Conservation (phyloP, 2,113 vertebrate species). For the Ginglymostoma cirratum region DNA sequence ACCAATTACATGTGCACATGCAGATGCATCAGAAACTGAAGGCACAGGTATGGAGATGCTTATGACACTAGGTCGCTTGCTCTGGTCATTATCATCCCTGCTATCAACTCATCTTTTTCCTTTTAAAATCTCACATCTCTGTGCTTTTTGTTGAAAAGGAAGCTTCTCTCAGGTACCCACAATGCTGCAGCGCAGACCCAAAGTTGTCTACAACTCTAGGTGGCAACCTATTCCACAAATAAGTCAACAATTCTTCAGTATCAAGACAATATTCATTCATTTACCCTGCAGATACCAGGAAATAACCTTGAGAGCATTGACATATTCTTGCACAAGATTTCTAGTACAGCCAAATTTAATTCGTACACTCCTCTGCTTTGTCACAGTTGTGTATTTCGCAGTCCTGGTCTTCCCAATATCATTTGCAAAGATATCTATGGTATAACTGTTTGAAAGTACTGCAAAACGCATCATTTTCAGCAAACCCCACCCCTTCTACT, state of each 20-base stretch:
- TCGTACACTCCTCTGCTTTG: background rate
- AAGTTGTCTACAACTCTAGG: background rate
- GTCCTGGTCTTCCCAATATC: background rate
- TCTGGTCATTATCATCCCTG: background rate
- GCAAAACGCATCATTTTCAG: background rate
- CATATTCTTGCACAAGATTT: background rate
- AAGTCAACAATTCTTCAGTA: background rate
- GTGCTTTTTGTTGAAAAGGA: background rate
- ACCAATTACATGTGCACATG: background rate
- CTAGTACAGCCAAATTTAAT: background rate
- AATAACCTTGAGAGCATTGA: background rate
- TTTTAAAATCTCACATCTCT: background rate
- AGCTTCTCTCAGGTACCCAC: background rate
- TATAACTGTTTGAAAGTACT: background rate
- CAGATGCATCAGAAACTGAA: background rate
- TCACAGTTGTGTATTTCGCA: background rate
- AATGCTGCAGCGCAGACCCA: background rate
- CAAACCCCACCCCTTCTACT: background rate
- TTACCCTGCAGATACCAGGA: background rate
- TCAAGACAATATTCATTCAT: background rate
- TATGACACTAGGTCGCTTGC: background rate
- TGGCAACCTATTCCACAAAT: slow-evolving; percentile 6
- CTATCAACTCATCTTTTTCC: background rate
- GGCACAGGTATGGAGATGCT: background rate
- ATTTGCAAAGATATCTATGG: background rate